Evolutionary conservation across 2,888 invertebrate species (phyloP).

Genomic region (Eucera pruinosa): DNA sequence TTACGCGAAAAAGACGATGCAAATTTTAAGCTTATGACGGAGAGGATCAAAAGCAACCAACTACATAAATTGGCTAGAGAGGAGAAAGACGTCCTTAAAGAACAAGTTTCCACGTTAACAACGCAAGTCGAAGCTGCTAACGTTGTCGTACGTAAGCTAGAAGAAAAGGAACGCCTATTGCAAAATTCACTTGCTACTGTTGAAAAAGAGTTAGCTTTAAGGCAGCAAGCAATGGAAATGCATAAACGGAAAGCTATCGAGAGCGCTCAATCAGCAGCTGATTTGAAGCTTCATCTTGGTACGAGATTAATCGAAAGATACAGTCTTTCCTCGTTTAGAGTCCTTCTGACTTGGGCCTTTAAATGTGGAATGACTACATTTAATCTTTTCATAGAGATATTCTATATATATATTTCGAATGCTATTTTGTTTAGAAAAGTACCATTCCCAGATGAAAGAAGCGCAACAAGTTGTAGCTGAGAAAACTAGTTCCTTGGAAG

Average conservation of each 20-base stretch:
- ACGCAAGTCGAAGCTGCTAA: constrained; percentile 98
- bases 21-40: constrained; percentile 99
- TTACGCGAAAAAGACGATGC: constrained; percentile 98
- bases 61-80: constrained; percentile 96
- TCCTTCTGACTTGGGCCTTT: too few species aligned
- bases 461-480: constrained; percentile 98
- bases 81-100: constrained; percentile 96
- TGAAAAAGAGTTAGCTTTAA: constrained; percentile 95
- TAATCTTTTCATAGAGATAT: neutral
- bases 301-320: constrained; percentile 53
- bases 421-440: constrained; percentile 91
- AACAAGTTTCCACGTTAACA: constrained; percentile 91
- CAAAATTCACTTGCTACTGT: constrained; percentile 96
- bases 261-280: constrained; percentile 98
- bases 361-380: neutral
- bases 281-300: constrained; percentile 97
- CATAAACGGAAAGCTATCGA: constrained; percentile 99
- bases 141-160: constrained; percentile 95
- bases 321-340: too few species aligned
- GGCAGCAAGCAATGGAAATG: constrained; percentile 99
- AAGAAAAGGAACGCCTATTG: constrained; percentile 97
- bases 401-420: neutral
- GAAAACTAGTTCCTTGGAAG: constrained; percentile 97
- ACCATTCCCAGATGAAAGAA: constrained; percentile 99
- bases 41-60: constrained; percentile 97